Base-by-base conservation (phyloP, 35 echinoderm and acorn worm species). In the Antedon bifida region DNA sequence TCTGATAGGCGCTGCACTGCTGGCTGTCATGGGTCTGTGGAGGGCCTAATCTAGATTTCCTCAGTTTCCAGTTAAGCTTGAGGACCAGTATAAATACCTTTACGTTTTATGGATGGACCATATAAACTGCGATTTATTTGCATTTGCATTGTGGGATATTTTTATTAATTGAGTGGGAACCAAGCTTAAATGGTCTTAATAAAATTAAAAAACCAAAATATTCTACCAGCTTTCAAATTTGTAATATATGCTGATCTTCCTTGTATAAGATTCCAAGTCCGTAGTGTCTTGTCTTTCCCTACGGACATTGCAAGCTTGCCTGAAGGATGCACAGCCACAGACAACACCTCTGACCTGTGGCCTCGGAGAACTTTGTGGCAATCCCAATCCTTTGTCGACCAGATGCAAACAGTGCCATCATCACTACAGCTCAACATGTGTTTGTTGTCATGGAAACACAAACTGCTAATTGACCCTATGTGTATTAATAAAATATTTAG, bases 171-270 rank as follows among this genome's bases (percentile, higher is more conserved):
- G n/a, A n/a, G n/a, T n/a, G n/a, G n/a, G n/a, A n/a, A n/a, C n/a
- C n/a, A n/a, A n/a, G n/a, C n/a, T n/a, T n/a, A n/a, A n/a, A n/a
- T n/a, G n/a, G n/a, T n/a, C n/a, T n/a, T n/a, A n/a, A n/a, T n/a
- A n/a, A n/a, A n/a, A n/a, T n/a, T n/a, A n/a, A n/a, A n/a, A n/a
- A n/a, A n/a, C n/a, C n/a, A n/a, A n/a, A n/a, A n/a, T n/a, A n/a
- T n/a, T n/a, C n/a, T 84, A 92, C 94, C 90, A 83, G 89, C 80
- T 82, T 97, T 97, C 29, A 97, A 92, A 79, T 97, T 92, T 42
- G 94, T 97, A 10, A 91, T 97, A 42, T 92, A 97, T n/a, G 94
- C 94, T 73, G 91, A 77, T 44, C 94, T 90, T 29, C 94, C 94
- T 77, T 85, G 92, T 10, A 97, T 74, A 11, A 97, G 83, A 76